Base-by-base conservation (phyloP, 2,888 invertebrate species). In the Epirrhoe tristata region DNA sequence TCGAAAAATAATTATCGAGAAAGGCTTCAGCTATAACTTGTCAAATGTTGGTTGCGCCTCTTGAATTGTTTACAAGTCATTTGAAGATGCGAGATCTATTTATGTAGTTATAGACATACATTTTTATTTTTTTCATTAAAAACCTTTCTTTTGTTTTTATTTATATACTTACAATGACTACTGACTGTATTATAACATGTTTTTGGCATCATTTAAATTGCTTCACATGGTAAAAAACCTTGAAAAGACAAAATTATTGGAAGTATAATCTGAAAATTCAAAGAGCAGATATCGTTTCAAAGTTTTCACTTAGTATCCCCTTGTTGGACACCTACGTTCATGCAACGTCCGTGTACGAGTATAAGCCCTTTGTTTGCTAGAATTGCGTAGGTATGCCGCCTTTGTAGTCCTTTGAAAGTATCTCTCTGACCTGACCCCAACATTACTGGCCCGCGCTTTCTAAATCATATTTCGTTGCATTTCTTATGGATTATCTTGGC, bases 1-100 rank as follows among this genome's bases (percentile, higher is more conserved):
- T 54, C 43, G 43, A 62, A 66, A 50, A 69, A 69, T 69, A 54
- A 69, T 67, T 71, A 69, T 69, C 39, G 65, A 55, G 64, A 59
- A 43, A 58, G 34, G 17, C 34, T 66, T 51, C 51, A 48, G 54
- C 57, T 39, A 59, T 64, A 36, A 57, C 14, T 48, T 16, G 14
- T 14, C 48, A 0, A 48, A 48, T 48, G 48, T 14, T 46, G 6
- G 10, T 46, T 4, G 39, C 48, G 48, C 48, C 14, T 14, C 12
- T 16, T 16, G 7, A 5, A 48, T 16, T 48, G 16, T 7, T 6
- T 14, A 48, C 12, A 48, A 48, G 4, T 14, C 48, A 24, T 24
- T 24, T 24, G 24, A 24, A 24, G 24, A 36, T 3, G 36, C 7
- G 36, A 36, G 36, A 5, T 8, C 36, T 6, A 3, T 3, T 8